Conservation (phyloP, 2,888 invertebrate species). For the Ferdinandea cuprea region DNA sequence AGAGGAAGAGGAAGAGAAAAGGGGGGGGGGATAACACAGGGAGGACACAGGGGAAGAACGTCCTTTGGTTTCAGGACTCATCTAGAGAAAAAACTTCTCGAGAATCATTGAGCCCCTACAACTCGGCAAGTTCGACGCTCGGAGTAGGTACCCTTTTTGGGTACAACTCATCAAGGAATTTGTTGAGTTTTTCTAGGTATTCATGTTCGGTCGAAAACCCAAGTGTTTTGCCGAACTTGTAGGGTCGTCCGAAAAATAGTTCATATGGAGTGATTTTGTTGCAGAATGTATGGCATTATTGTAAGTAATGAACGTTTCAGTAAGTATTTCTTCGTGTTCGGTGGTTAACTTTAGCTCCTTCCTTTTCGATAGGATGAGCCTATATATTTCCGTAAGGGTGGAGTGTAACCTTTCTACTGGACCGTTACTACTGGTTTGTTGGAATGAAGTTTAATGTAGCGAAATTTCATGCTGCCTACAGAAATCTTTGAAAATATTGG, state of each 20-base stretch:
- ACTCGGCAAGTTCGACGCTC: no score
- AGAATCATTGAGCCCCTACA: no score
- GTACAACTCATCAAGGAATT: conserved; percentile 28
- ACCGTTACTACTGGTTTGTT: conserved; percentile 45
- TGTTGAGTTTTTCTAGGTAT: conserved; percentile 37
- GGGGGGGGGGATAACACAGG: no score
- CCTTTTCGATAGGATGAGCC: conserved; percentile 44
- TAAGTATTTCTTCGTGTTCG: conserved; percentile 44
- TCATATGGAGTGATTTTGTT: conserved; percentile 57
- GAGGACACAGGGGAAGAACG: no score
- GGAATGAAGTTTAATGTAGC: conserved; percentile 53
- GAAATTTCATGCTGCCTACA: conserved; percentile 43
- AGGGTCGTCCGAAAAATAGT: conserved; percentile 30
- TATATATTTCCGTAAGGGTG: conserved; percentile 67
- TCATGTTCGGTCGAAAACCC: conserved; percentile 26
- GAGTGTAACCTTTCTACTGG: conserved; percentile 61
- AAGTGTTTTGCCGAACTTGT: conserved; percentile 36
- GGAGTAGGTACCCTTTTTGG: no score
- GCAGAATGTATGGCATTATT: conserved; percentile 54
- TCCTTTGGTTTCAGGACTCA: no score
- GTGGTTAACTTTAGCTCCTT: conserved; percentile 23
- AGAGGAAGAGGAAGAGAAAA: no score
- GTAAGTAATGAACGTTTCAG: conserved; percentile 12
- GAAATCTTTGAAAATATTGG: conserved; percentile 59
- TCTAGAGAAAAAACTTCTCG: no score